phyloP scores from a whole-genome alignment of 2,113 vertebrate genomes.

The Phylloscopus trochiloides region DNA sequence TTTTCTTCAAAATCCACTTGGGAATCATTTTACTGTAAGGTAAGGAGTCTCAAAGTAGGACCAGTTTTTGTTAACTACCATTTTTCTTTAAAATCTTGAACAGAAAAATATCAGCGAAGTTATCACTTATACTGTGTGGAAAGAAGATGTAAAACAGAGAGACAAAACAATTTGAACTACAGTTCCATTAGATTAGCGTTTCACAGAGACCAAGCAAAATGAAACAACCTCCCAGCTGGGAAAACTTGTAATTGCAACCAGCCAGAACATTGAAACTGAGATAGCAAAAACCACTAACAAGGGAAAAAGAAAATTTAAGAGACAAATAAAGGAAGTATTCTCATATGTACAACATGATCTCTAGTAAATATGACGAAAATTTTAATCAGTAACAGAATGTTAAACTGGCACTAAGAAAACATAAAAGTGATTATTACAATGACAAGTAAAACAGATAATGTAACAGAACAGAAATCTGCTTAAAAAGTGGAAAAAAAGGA shows the following conservation, averaged over 20 bases:
- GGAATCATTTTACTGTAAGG: background rate
- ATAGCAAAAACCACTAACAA: constrained; percentile 72
- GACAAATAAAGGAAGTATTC: constrained; percentile 65
- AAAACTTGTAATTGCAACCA: constrained; percentile 76
- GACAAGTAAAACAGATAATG: constrained; percentile 30
- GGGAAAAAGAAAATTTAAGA: constrained; percentile 68
- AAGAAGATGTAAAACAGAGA: constrained; percentile 56
- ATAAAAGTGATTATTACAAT: constrained; percentile 57
- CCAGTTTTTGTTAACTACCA: background rate
- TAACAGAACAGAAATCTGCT: constrained; percentile 34
- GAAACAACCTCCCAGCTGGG: constrained; percentile 68
- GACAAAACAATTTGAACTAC: constrained; percentile 59
- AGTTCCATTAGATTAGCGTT: constrained; percentile 62
- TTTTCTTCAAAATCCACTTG: background rate
- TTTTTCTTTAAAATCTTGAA: background rate
- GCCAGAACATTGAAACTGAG: constrained; percentile 71
- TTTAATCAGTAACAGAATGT: constrained; percentile 42
- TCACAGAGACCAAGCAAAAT: constrained; percentile 56
- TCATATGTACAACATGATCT: constrained; percentile 49
- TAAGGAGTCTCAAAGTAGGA: background rate
- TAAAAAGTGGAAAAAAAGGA: background rate
- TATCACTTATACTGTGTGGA: background rate
- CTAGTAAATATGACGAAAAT: constrained; percentile 64
- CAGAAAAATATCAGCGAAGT: background rate
- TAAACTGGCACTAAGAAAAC: constrained; percentile 58